These are phyloP conservation scores for Neoniphon sammara DNA, from an alignment of 2,797 vertebrate species.

Conservation along the genomic window DNA sequence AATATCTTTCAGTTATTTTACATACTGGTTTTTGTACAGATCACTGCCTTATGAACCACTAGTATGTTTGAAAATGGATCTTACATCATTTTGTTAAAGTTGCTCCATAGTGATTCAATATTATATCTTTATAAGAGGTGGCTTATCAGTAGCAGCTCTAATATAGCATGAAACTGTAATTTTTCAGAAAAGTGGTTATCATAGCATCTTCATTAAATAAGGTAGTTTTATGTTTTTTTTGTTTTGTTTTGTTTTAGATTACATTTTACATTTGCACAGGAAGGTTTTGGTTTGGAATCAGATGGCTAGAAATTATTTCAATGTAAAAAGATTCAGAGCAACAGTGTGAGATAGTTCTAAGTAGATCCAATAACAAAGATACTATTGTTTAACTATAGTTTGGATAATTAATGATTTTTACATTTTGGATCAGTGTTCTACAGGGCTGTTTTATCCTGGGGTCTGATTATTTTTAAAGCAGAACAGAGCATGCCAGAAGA, in stretches of 20 bases:
- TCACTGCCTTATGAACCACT: slow-evolving; percentile 13
- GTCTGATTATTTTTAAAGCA: slow-evolving; percentile 7
- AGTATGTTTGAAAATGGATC: slow-evolving; percentile 5
- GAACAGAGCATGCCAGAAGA: not conserved
- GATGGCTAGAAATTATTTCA: not conserved
- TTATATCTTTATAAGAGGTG: slow-evolving; percentile 13
- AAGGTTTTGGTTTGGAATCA: not conserved
- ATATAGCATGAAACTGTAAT: not conserved
- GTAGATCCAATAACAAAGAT: not conserved
- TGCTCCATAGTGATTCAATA: slow-evolving; percentile 21
- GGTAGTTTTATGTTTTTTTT: not conserved
- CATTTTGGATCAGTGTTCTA: not conserved
- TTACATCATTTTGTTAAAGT: not conserved
- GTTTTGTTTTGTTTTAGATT: too few relatives aligned
- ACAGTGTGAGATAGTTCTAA: not conserved
- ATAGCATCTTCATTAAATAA: not conserved
- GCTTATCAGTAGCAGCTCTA: not conserved
- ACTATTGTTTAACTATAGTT: not conserved
- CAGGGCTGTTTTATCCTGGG: not conserved
- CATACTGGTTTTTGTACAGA: not conserved
- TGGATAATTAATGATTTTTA: not conserved
- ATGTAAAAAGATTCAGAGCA: not conserved
- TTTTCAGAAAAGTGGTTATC: not conserved
- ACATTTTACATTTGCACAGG: slow-evolving; percentile 14
- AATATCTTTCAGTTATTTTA: not conserved